Evolutionary conservation across 2,888 invertebrate genomes (phyloP).

Genomic region (Heliconius ethilla): DNA sequence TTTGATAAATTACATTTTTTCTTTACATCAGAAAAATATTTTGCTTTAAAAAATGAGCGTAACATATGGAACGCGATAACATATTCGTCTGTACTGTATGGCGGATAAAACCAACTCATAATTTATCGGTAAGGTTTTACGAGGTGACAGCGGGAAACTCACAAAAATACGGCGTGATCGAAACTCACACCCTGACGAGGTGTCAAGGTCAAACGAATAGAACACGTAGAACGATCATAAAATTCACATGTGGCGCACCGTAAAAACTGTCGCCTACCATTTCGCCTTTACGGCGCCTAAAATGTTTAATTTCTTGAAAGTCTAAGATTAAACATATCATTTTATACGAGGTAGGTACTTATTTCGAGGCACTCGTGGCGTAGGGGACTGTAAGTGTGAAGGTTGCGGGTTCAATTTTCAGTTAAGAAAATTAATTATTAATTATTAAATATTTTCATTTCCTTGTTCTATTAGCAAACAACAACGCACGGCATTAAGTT

Average conservation of each 20-base stretch:
- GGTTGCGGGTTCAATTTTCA: no score
- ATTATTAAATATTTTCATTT: no score
- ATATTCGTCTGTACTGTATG: background rate
- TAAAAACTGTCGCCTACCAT: constrained; percentile 33
- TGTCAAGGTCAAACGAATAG: constrained; percentile 50
- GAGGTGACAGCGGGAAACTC: constrained; percentile 53
- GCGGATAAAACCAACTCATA: constrained; percentile 8
- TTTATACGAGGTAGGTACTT: background rate
- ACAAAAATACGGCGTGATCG: constrained; percentile 51
- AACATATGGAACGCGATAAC: background rate
- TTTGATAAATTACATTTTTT: background rate
- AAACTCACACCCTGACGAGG: constrained; percentile 60
- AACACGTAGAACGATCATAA: constrained; percentile 46
- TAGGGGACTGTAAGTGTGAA: no score
- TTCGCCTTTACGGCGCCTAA: constrained; percentile 16
- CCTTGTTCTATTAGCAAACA: no score
- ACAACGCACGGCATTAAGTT: no score
- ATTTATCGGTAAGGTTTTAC: constrained; percentile 47
- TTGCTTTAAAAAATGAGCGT: background rate
- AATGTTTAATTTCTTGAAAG: constrained; percentile 21
- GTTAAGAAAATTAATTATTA: no score
- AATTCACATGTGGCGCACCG: constrained; percentile 37
- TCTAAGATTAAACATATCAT: background rate
- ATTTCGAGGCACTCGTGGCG: no score
- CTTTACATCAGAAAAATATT: background rate